Evolutionary conservation across 1,140 invertebrate genomes (phyloP).

Genomic region (Campodea augens): DNA sequence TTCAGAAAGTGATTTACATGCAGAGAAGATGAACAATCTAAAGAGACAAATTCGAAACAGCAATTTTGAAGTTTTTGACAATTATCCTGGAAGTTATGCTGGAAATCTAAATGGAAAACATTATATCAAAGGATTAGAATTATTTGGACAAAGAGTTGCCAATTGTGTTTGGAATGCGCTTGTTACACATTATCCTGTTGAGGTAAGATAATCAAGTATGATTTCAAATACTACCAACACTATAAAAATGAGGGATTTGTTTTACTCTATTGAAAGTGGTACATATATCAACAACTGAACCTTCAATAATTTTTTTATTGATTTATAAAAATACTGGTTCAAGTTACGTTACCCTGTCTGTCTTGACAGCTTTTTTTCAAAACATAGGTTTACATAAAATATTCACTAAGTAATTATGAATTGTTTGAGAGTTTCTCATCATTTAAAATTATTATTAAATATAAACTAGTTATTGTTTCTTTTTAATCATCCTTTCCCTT

Average conservation of each 20-base stretch:
- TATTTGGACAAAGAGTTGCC: constrained; percentile 23
- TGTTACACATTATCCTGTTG: constrained; percentile 13
- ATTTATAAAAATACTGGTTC: no score
- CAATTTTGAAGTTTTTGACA: constrained; percentile 23
- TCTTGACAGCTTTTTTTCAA: no score
- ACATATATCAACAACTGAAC: not conserved
- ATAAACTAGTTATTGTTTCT: not conserved
- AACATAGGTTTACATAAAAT: no score
- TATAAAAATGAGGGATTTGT: no score
- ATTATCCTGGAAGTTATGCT: constrained; percentile 25
- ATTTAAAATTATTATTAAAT: no score
- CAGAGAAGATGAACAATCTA: constrained; percentile 18
- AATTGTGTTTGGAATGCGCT: constrained; percentile 25
- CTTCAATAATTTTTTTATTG: no score
- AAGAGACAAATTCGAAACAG: constrained; percentile 20
- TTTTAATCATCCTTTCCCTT: not conserved
- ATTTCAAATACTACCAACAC: no score
- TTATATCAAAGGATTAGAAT: constrained; percentile 22
- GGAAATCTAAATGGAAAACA: constrained; percentile 22
- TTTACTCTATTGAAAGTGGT: not conserved
- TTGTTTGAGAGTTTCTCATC: no score
- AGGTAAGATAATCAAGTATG: no score
- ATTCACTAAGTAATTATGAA: no score
- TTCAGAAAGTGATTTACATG: constrained; percentile 15
- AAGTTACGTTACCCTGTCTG: no score